These are phyloP conservation scores for Jordanella pulchra DNA, from an alignment of 2,797 vertebrate genomes.

Conservation along the genomic window DNA sequence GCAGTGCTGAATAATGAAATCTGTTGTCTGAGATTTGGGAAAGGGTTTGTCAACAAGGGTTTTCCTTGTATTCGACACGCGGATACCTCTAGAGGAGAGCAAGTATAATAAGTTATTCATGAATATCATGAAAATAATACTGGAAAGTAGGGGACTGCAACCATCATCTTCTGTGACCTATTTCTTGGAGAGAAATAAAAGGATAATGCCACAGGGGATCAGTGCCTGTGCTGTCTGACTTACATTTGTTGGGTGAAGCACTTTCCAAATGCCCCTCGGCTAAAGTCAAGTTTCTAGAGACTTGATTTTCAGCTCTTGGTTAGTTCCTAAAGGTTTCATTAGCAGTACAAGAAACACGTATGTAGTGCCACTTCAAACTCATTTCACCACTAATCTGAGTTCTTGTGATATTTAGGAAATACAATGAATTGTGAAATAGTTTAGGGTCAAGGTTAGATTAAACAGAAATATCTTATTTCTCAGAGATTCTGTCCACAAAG, in stretches of 20 bases:
- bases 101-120: slow-evolving; percentile 64
- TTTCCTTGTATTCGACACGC: slow-evolving; percentile 58
- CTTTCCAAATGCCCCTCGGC: slow-evolving; percentile 45
- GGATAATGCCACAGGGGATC: slow-evolving; percentile 48
- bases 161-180: slow-evolving; percentile 63
- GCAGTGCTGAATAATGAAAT: slow-evolving; percentile 60
- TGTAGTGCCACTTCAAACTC: background rate
- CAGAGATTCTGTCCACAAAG: no score
- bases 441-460: no score
- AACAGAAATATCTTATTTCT: no score
- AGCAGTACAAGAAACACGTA: slow-evolving; percentile 1
- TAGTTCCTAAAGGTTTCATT: slow-evolving; percentile 12
- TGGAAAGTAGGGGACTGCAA: slow-evolving; percentile 50
- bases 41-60: slow-evolving; percentile 71
- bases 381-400: background rate
- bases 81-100: slow-evolving; percentile 51
- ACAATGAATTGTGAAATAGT: no score
- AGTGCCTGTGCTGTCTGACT: slow-evolving; percentile 33
- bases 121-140: slow-evolving; percentile 46
- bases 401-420: no score
- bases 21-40: slow-evolving; percentile 47
- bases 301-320: slow-evolving; percentile 13
- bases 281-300: slow-evolving; percentile 26
- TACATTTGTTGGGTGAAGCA: slow-evolving; percentile 36
- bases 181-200: slow-evolving; percentile 49